Conservation (phyloP, 1,140 invertebrate species). For the Drosophila fuyamai region DNA sequence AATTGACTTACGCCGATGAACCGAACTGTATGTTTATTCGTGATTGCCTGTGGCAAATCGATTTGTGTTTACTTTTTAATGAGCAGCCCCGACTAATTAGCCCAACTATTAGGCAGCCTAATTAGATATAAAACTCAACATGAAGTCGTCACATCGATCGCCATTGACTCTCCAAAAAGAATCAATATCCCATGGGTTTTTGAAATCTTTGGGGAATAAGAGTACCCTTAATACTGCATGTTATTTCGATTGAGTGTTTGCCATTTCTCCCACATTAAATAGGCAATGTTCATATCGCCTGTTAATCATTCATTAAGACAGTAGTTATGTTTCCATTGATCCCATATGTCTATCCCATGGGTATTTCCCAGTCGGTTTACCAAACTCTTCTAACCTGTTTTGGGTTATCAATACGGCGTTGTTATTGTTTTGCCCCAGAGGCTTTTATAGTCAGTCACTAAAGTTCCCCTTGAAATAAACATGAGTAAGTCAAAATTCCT, state of each 20-base stretch:
- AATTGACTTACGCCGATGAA: conserved; percentile 1
- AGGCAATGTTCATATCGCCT: neutral
- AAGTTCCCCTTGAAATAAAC: conserved; percentile 73
- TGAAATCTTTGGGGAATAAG: too few relatives aligned
- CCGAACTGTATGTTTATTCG: conserved; percentile 22
- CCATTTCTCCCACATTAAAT: neutral
- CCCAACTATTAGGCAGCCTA: conserved; percentile 59
- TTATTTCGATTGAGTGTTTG: neutral
- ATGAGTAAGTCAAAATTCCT: conserved; percentile 78
- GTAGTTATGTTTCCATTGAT: neutral
- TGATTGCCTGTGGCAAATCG: conserved; percentile 68
- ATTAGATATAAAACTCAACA: conserved; percentile 53
- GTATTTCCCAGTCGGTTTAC: conserved; percentile 13
- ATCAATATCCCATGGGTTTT: neutral
- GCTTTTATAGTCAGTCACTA: conserved; percentile 69
- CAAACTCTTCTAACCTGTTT: conserved; percentile 13
- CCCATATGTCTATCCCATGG: neutral
- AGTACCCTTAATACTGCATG: neutral
- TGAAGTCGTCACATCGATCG: conserved; percentile 4
- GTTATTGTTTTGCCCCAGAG: conserved; percentile 13
- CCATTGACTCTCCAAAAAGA: neutral
- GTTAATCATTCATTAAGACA: conserved; percentile 1
- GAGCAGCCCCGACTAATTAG: conserved; percentile 64
- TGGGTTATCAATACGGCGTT: conserved; percentile 10
- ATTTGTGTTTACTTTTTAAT: conserved; percentile 63